phyloP scores from a whole-genome alignment of 2,888 invertebrate genomes.

The Xanthia togata region DNA sequence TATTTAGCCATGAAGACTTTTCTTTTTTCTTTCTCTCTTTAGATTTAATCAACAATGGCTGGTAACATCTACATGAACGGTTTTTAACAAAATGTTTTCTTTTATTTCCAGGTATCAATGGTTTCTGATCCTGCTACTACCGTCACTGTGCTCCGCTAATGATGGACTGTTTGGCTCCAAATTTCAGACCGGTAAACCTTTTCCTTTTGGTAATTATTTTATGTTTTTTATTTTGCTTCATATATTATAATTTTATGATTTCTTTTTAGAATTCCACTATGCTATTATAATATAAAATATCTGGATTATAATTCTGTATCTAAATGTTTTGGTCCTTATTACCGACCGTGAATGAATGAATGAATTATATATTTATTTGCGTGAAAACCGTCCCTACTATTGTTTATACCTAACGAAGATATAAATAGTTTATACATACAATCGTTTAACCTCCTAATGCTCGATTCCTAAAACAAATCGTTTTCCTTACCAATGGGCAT shows the following conservation, averaged over 20 bases:
- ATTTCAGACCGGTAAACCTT: conserved; percentile 82
- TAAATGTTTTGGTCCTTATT: not conserved
- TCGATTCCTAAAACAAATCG: no score
- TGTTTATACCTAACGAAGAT: not conserved
- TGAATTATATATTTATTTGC: no score
- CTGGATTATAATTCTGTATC: not conserved
- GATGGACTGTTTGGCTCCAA: conserved; percentile 84
- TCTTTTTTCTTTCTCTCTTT: not conserved
- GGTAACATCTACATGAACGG: not conserved
- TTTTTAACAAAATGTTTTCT: not conserved
- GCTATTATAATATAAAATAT: not conserved
- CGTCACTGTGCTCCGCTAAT: conserved; percentile 77
- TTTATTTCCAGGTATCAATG: conserved; percentile 77
- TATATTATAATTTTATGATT: not conserved
- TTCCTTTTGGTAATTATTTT: conserved; percentile 49
- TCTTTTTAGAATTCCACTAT: not conserved
- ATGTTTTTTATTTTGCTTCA: not conserved
- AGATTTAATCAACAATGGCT: not conserved
- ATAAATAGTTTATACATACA: not conserved
- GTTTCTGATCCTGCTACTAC: conserved; percentile 71
- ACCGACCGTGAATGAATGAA: no score
- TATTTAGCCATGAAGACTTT: not conserved
- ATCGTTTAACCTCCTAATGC: not conserved
- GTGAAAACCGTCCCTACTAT: not conserved
- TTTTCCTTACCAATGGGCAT: no score